Conservation (phyloP, 1,140 invertebrate genomes). For the Goniozus legneri region DNA sequence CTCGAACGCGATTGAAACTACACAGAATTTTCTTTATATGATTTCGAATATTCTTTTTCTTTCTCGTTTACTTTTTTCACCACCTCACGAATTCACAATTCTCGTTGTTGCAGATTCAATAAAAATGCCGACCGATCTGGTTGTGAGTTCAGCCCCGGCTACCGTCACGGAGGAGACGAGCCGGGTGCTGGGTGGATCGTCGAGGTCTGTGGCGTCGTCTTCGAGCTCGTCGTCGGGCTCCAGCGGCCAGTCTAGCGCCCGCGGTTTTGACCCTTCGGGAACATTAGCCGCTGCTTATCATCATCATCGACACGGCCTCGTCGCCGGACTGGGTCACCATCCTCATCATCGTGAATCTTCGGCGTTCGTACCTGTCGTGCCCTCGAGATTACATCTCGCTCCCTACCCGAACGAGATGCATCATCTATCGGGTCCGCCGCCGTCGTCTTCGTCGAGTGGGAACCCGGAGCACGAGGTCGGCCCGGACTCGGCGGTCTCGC, state of each 20-base stretch:
- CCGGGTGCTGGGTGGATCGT: slow-evolving; percentile 26
- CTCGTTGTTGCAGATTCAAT: slow-evolving; percentile 28
- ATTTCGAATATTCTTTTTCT: too few relatives aligned
- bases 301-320: slow-evolving; percentile 58
- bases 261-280: slow-evolving; percentile 60
- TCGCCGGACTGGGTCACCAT: slow-evolving; percentile 49
- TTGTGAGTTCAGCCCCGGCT: slow-evolving; percentile 43
- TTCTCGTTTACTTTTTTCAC: too few relatives aligned
- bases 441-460: slow-evolving; percentile 51
- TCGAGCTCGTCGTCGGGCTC: slow-evolving; percentile 33
- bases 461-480: slow-evolving; percentile 56
- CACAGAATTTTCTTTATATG: background rate
- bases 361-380: slow-evolving; percentile 80
- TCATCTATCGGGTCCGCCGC: slow-evolving; percentile 44
- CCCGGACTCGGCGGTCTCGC: slow-evolving; percentile 33
- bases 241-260: slow-evolving; percentile 54
- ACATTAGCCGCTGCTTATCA: slow-evolving; percentile 64
- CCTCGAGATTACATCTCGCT: slow-evolving; percentile 67
- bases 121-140: slow-evolving; percentile 50
- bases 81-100: too few relatives aligned
- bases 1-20: background rate
- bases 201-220: slow-evolving; percentile 17
- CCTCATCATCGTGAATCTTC: slow-evolving; percentile 70
- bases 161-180: slow-evolving; percentile 35
- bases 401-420: slow-evolving; percentile 67